Base-by-base conservation (phyloP, 1,140 invertebrate genomes). In the Scaptomyza graminum region DNA sequence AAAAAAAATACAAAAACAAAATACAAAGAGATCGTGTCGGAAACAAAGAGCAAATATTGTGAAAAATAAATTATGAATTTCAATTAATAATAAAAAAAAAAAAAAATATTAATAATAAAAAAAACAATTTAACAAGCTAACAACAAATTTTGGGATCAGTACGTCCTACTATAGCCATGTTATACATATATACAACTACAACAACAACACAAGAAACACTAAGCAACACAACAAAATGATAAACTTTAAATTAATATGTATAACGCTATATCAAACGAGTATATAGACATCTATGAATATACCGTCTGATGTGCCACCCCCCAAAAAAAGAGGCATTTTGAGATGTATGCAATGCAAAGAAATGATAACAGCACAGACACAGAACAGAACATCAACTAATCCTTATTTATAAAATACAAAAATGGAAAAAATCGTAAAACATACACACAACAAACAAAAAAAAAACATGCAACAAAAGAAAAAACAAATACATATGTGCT, bases 121-220 rank as follows among this genome's bases (percentile, higher is more conserved):
- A 52, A 70, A 72, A 52, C 62, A 28, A 84, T 57, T 76, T 68
- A 82, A 81, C 52, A 89, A 89, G 79, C 74, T 90, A 88, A 83
- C 76, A 85, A 87, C 89, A 88, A 90, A 78, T 85, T 56, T 90
- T 83, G 87, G 87, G 87, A 90, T 90, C 88, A 88, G 76, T 90
- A 77, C 87, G 76, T 87, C 83, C 83, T 87, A 88, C 81, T 87
- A 87, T 90, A 90, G 87, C 87, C 87, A 87, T 90, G 87, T 90
- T 87, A 83, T 88, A 76, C 64, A 87, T 83, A 88, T 59, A 72
- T 39, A 72, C 63, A 74, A 46, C 51, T 77, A 87, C 74, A 77
- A 71, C 65, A 76, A 77, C 65, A 78, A 70, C 46, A 70, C 46
- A 74, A 67, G 7, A 74, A 76, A 85, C 78, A 84, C 72, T 81